A percentile compares a stretch with the other conserved stretches of the same genome.
Conservation (phyloP, 1,140 invertebrate genomes). For the Aphaenogaster ashmeadi region DNA sequence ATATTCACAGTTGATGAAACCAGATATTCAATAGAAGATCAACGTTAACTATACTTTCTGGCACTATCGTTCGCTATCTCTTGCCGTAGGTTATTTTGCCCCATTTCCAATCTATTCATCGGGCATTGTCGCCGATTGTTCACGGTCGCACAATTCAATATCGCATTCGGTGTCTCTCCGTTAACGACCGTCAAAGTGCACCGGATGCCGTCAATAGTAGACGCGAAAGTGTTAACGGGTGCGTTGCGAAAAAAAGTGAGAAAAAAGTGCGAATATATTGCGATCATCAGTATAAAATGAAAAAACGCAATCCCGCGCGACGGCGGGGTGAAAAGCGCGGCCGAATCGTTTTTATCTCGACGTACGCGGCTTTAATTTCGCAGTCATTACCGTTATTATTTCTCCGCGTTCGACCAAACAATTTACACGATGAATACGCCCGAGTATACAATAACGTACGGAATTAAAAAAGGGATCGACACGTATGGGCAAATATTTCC, state of each 20-base stretch:
- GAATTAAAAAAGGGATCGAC: slow-evolving; percentile 62
- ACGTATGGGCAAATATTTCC: slow-evolving; percentile 54
- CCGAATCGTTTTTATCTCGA: slow-evolving; percentile 58
- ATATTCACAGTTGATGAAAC: slow-evolving; percentile 3
- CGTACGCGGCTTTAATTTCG: slow-evolving; percentile 62
- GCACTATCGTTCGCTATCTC: slow-evolving; percentile 38
- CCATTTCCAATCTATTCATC: slow-evolving; percentile 71
- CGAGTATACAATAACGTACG: slow-evolving; percentile 53
- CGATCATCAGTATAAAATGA: slow-evolving; percentile 62
- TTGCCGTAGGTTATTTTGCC: slow-evolving; percentile 62
- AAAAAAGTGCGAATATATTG: slow-evolving; percentile 42
- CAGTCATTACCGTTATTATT: slow-evolving; percentile 67
- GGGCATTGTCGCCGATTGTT: slow-evolving; percentile 66
- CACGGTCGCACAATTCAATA: slow-evolving; percentile 68
- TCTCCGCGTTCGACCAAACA: slow-evolving; percentile 62
- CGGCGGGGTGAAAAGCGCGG: slow-evolving; percentile 1
- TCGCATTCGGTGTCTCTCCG: slow-evolving; percentile 63
- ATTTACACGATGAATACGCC: slow-evolving; percentile 61
- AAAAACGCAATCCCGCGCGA: slow-evolving; percentile 26
- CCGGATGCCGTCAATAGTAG: slow-evolving; percentile 65
- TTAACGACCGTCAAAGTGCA: slow-evolving; percentile 67
- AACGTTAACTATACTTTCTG: slow-evolving; percentile 54
- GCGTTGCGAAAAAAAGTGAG: slow-evolving; percentile 50
- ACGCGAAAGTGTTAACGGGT: slow-evolving; percentile 67
- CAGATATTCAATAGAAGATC: slow-evolving; percentile 18